Evolutionary conservation across 2,797 vertebrate genomes (phyloP).

Genomic region (Peromyscus melanophrys): DNA sequence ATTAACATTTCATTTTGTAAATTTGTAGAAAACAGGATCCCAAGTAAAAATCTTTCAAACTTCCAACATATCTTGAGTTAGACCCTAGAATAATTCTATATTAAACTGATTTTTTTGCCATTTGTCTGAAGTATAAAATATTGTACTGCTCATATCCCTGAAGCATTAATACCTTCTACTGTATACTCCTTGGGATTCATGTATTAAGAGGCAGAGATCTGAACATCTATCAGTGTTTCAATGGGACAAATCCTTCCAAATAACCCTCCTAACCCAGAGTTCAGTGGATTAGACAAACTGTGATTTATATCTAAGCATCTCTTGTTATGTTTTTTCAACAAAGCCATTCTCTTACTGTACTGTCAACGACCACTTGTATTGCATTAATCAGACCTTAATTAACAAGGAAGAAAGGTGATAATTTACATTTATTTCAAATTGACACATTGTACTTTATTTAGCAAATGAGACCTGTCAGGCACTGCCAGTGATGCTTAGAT

Average conservation of each 20-base stretch:
- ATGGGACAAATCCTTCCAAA: constrained; percentile 64
- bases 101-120: not conserved
- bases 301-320: constrained; percentile 74
- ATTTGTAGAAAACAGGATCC: not conserved
- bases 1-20: constrained; percentile 14
- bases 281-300: constrained; percentile 67
- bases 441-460: constrained; percentile 88
- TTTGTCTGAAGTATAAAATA: not conserved
- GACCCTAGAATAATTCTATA: not conserved
- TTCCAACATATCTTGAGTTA: not conserved
- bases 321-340: constrained; percentile 85
- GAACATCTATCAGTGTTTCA: constrained; percentile 78
- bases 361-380: constrained; percentile 78
- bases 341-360: constrained; percentile 76
- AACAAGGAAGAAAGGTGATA: constrained; percentile 89
- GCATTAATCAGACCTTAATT: constrained; percentile 89
- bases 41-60: constrained; percentile 12
- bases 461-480: constrained; percentile 89
- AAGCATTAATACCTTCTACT: not conserved
- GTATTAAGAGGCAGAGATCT: constrained; percentile 64
- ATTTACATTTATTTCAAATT: constrained; percentile 92
- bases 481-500: constrained; percentile 85
- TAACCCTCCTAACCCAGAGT: constrained; percentile 83
- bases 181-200: constrained; percentile 36
- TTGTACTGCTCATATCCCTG: constrained; percentile 1